These are phyloP conservation scores for Trachymyrmex cornetzi DNA, from an alignment of 1,140 invertebrate genomes.

Conservation along the genomic window DNA sequence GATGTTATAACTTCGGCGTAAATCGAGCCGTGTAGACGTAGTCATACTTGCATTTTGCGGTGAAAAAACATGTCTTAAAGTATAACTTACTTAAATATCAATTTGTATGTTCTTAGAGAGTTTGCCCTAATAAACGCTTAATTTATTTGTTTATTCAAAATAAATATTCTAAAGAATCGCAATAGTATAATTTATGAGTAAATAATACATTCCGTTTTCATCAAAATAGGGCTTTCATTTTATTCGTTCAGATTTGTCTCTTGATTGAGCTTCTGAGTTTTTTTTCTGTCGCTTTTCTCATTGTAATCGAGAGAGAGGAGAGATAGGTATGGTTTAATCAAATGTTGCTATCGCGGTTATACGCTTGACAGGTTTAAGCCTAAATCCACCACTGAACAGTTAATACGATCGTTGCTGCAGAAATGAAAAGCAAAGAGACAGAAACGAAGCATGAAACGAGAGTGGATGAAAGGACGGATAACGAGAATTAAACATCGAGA, in stretches of 20 bases:
- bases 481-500: constrained; percentile 69
- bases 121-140: too few relatives aligned
- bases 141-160: neutral
- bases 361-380: neutral
- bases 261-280: neutral
- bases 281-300: too few relatives aligned
- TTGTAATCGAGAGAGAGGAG: neutral
- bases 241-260: neutral
- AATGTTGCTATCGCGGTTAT: neutral
- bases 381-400: constrained; percentile 48
- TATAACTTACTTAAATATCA: too few relatives aligned
- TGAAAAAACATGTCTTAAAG: too few relatives aligned
- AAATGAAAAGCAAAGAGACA: constrained; percentile 59
- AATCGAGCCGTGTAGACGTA: too few relatives aligned
- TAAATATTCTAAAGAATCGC: neutral
- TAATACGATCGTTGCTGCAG: constrained; percentile 50
- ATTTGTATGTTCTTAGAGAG: too few relatives aligned
- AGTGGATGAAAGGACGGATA: constrained; percentile 32
- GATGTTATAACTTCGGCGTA: too few relatives aligned
- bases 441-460: constrained; percentile 25
- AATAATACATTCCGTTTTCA: neutral
- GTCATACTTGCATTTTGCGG: too few relatives aligned
- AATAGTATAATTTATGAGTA: neutral
- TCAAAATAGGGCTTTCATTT: neutral
- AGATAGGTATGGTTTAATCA: neutral